These are phyloP conservation scores for Xiphorhynchus erythropygius DNA, from an alignment of 2,797 vertebrate genomes.

Conservation along the genomic window DNA sequence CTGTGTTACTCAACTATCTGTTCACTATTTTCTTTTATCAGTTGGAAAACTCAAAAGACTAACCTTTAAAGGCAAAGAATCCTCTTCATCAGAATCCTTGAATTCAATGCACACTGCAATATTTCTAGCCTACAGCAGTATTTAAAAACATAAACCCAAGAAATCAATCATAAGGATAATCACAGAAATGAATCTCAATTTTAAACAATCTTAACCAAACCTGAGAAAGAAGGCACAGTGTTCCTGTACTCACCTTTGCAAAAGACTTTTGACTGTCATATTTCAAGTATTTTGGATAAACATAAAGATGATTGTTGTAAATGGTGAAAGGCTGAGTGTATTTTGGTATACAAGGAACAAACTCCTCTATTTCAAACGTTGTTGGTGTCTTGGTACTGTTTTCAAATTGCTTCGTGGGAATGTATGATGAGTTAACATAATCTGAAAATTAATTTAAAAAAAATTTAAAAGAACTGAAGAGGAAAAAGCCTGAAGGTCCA, in stretches of 20 bases:
- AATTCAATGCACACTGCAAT: conserved; percentile 94
- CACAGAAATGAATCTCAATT: not conserved
- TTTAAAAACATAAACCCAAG: not conserved
- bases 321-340: conserved; percentile 93
- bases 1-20: not conserved
- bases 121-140: conserved; percentile 88
- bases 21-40: not conserved
- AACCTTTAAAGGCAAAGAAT: conserved; percentile 89
- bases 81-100: conserved; percentile 93
- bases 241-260: conserved; percentile 83
- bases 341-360: conserved; percentile 92
- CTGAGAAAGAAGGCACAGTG: not conserved
- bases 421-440: conserved; percentile 94
- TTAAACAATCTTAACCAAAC: not conserved
- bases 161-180: not conserved
- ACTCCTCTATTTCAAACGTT: conserved; percentile 93
- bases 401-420: conserved; percentile 91
- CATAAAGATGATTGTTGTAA: conserved; percentile 96
- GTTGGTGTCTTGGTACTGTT: conserved; percentile 75
- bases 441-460: conserved; percentile 79
- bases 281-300: conserved; percentile 93
- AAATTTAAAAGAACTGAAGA: conserved; percentile 1
- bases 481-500: conserved; percentile 4
- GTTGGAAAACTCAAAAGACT: not conserved
- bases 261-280: conserved; percentile 96